Conservation (phyloP, 2,113 vertebrate species). For the Scomber scombrus region DNA sequence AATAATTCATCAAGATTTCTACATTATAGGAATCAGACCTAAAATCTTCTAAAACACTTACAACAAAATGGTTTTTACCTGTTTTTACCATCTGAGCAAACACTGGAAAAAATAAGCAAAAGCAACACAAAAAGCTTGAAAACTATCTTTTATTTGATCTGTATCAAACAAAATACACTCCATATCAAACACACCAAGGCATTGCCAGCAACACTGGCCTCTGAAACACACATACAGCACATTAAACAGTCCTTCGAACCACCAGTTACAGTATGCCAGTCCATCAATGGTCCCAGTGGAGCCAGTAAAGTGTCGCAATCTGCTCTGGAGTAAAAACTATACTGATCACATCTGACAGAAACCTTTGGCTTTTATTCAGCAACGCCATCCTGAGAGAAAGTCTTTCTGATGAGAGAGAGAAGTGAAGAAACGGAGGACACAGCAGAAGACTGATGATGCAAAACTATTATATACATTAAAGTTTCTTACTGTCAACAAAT, state of each 20-base stretch:
- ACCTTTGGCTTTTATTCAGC: constrained; percentile 34
- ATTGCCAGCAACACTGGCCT: not conserved
- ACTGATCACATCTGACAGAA: not conserved
- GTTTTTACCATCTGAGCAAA: too few relatives aligned
- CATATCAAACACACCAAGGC: constrained; percentile 54
- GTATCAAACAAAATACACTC: constrained; percentile 59
- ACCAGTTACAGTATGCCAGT: too few relatives aligned
- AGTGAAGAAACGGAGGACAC: not conserved
- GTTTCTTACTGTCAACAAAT: not conserved
- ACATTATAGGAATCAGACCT: too few relatives aligned
- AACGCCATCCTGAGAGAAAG: constrained; percentile 33
- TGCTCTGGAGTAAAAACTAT: not conserved
- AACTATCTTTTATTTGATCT: constrained; percentile 30
- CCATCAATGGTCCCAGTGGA: not conserved
- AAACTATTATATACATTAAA: too few relatives aligned
- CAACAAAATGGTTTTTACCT: too few relatives aligned
- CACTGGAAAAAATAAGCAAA: not conserved
- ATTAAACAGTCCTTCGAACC: too few relatives aligned
- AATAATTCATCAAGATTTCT: too few relatives aligned
- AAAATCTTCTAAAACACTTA: too few relatives aligned
- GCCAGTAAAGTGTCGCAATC: not conserved
- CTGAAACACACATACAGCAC: not conserved
- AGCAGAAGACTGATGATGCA: too few relatives aligned
- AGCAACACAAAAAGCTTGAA: not conserved
- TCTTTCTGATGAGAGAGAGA: constrained; percentile 4